phyloP scores from a whole-genome alignment of 2,113 vertebrate species.

The Gymnorhina tibicen region DNA sequence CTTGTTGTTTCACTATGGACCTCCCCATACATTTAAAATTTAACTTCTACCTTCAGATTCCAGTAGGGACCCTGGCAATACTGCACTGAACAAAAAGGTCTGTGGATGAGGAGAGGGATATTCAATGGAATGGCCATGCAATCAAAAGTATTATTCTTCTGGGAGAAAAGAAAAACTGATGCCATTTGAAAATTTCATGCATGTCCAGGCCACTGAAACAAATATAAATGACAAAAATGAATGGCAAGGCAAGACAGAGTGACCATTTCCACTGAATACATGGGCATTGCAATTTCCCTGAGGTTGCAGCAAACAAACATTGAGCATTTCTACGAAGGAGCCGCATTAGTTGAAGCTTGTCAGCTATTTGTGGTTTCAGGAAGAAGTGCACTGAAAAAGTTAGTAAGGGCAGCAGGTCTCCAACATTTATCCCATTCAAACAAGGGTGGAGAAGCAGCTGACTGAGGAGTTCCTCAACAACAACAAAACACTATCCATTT shows the following conservation, averaged over 20 bases:
- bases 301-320: constrained; percentile 81
- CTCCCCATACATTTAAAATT: background rate
- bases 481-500: background rate
- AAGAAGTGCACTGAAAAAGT: background rate
- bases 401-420: background rate
- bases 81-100: constrained; percentile 38
- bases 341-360: background rate
- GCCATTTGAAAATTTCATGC: constrained; percentile 70
- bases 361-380: background rate
- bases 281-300: constrained; percentile 77
- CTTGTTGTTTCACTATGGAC: background rate
- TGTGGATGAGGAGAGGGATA: constrained; percentile 66
- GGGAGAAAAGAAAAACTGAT: constrained; percentile 56
- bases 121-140: constrained; percentile 86
- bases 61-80: background rate
- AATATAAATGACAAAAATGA: constrained; percentile 80
- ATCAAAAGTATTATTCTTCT: constrained; percentile 49
- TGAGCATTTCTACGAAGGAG: constrained; percentile 28
- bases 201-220: constrained; percentile 74
- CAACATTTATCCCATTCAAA: background rate
- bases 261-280: constrained; percentile 81
- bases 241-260: constrained; percentile 71
- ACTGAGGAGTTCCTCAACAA: background rate
- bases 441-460: background rate
- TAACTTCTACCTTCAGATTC: background rate